These are phyloP conservation scores for Dioctria rufipes DNA, from an alignment of 2,888 invertebrate species.

Conservation along the genomic window DNA sequence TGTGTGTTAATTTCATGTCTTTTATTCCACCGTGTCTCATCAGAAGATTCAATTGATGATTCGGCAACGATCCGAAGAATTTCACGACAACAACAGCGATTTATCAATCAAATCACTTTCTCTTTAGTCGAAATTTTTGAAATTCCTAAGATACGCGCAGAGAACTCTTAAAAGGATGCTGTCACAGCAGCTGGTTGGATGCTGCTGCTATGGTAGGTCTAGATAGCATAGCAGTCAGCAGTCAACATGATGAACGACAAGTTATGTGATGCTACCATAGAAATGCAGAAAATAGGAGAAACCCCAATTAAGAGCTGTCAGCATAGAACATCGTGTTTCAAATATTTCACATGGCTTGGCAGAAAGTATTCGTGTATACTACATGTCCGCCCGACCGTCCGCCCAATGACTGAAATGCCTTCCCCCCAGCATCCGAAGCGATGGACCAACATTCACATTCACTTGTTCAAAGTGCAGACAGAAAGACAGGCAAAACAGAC, in stretches of 20 bases:
- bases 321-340: slow-evolving; percentile 57
- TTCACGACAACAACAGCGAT: neutral
- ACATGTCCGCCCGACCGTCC: neutral
- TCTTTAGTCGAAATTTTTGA: slow-evolving; percentile 16
- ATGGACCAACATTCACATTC: slow-evolving; percentile 2
- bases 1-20: neutral
- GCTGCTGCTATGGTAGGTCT: too few relatives aligned
- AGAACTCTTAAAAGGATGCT: neutral
- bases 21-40: too few relatives aligned
- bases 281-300: slow-evolving; percentile 34
- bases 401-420: neutral
- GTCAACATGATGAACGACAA: slow-evolving; percentile 1
- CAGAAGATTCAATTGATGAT: neutral
- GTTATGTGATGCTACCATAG: neutral
- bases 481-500: slow-evolving; percentile 57
- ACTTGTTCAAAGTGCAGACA: slow-evolving; percentile 57
- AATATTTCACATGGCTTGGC: slow-evolving; percentile 57
- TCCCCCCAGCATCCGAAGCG: too few relatives aligned
- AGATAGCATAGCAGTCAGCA: too few relatives aligned
- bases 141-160: slow-evolving; percentile 16
- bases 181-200: slow-evolving; percentile 18
- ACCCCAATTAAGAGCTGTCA: slow-evolving; percentile 59
- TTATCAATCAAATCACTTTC: slow-evolving; percentile 46
- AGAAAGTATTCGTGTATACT: slow-evolving; percentile 21
- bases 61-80: neutral